phyloP scores from a whole-genome alignment of 2,113 vertebrate genomes.

The Heloderma charlesbogerti region DNA sequence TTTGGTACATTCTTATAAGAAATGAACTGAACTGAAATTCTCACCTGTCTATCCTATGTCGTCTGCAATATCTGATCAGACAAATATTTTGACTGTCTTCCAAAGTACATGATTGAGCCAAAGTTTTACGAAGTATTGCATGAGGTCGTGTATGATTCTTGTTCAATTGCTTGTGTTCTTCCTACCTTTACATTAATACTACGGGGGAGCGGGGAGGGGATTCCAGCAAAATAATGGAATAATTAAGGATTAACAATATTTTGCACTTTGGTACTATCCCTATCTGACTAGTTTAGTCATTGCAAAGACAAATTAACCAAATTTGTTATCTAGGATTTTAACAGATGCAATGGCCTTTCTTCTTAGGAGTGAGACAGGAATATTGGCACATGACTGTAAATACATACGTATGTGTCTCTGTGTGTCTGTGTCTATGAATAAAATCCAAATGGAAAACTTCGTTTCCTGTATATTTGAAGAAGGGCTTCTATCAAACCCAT shows the following conservation, averaged over 20 bases:
- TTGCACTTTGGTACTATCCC: not conserved
- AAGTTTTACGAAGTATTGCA: not conserved
- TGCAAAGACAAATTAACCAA: not conserved
- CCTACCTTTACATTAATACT: not conserved
- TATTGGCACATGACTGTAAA: not conserved
- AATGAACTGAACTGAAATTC: too few species aligned
- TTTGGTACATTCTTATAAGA: too few species aligned
- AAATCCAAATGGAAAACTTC: not conserved
- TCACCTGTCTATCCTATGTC: not conserved
- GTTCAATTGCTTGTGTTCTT: not conserved
- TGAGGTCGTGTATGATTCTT: slow-evolving; percentile 9
- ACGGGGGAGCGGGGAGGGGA: not conserved
- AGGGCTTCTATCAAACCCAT: not conserved
- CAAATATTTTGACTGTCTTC: not conserved
- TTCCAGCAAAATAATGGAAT: slow-evolving; percentile 3
- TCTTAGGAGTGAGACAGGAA: not conserved
- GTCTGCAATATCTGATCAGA: not conserved
- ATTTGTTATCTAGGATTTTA: not conserved
- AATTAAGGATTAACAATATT: not conserved
- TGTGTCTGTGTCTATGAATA: not conserved
- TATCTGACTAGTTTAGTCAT: not conserved
- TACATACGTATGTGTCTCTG: too few species aligned
- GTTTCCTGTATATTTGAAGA: not conserved
- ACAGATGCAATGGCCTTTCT: not conserved
- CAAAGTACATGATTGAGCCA: not conserved